Evolutionary conservation across 1,140 invertebrate species (phyloP).

Genomic region (Wasmannia auropunctata): DNA sequence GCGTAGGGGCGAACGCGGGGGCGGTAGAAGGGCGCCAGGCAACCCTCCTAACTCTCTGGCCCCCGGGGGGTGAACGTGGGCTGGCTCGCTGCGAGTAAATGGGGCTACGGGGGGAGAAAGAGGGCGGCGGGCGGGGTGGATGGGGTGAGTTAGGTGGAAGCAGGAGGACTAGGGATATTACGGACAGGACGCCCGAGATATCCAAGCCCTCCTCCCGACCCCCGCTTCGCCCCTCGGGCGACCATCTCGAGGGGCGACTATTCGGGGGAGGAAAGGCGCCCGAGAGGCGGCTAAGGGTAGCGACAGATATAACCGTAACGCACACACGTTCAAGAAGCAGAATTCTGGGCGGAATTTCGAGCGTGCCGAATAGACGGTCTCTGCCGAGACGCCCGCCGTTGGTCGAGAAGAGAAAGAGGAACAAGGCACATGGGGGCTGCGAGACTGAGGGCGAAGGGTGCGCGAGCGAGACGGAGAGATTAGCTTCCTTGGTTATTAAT

Average conservation of each 20-base stretch:
- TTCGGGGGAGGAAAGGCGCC: conserved; percentile 70
- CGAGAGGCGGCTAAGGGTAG: conserved; percentile 76
- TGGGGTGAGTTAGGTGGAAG: conserved; percentile 74
- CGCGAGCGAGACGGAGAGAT: conserved; percentile 49
- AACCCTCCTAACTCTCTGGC: conserved; percentile 81
- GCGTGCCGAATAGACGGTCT: conserved; percentile 48
- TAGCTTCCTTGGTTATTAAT: conserved; percentile 70
- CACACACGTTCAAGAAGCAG: conserved; percentile 75
- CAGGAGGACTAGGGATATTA: conserved; percentile 75
- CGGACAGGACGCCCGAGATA: conserved; percentile 76
- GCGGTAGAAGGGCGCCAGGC: conserved; percentile 75
- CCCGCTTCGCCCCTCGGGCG: conserved; percentile 48
- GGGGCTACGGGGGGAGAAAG: conserved; percentile 48
- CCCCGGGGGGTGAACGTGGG: conserved; percentile 75
- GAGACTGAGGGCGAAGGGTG: background rate
- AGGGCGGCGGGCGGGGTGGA: background rate
- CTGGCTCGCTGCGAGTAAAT: conserved; percentile 67
- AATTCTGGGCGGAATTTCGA: conserved; percentile 66
- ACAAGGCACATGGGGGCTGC: background rate
- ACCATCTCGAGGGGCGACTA: conserved; percentile 72
- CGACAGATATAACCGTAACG: conserved; percentile 79
- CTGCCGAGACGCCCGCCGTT: conserved; percentile 35
- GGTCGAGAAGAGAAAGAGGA: conserved; percentile 29
- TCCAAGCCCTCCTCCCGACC: conserved; percentile 72
- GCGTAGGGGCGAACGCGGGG: conserved; percentile 60